phyloP scores from a whole-genome alignment of 2,797 vertebrate species.

The Melanotaenia maccullochi region DNA sequence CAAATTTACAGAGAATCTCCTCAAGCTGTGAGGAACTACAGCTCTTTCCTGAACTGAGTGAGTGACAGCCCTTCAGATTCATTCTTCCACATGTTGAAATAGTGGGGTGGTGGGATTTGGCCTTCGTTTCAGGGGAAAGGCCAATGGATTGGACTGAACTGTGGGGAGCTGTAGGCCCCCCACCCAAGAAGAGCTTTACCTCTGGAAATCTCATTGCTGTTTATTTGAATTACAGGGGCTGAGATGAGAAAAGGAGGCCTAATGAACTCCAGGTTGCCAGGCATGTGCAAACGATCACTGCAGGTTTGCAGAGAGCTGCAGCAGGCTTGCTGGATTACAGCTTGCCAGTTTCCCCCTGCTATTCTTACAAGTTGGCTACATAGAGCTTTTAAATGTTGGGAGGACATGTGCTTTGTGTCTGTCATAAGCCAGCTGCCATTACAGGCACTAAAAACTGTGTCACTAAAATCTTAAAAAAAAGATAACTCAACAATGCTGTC shows the following conservation, averaged over 20 bases:
- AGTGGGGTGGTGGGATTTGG: constrained; percentile 41
- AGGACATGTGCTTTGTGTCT: constrained; percentile 58
- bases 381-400: constrained; percentile 60
- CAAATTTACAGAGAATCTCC: constrained; percentile 62
- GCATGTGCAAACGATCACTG: constrained; percentile 85
- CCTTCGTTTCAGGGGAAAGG: constrained; percentile 56
- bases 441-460: constrained; percentile 28
- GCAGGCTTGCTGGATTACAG: constrained; percentile 76
- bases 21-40: constrained; percentile 48
- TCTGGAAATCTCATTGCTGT: constrained; percentile 87
- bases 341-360: constrained; percentile 33
- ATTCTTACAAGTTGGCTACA: constrained; percentile 65
- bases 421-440: constrained; percentile 49
- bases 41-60: constrained; percentile 59
- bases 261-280: constrained; percentile 86
- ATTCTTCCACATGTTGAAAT: constrained; percentile 70
- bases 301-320: constrained; percentile 77
- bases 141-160: constrained; percentile 61
- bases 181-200: constrained; percentile 82
- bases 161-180: constrained; percentile 74
- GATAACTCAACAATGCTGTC: constrained; percentile 10
- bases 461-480: constrained; percentile 25
- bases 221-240: constrained; percentile 87
- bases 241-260: constrained; percentile 83
- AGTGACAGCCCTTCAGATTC: constrained; percentile 76